Evolutionary conservation across 2,888 invertebrate genomes (phyloP).

Genomic region (Alviniconcha strummeri): DNA sequence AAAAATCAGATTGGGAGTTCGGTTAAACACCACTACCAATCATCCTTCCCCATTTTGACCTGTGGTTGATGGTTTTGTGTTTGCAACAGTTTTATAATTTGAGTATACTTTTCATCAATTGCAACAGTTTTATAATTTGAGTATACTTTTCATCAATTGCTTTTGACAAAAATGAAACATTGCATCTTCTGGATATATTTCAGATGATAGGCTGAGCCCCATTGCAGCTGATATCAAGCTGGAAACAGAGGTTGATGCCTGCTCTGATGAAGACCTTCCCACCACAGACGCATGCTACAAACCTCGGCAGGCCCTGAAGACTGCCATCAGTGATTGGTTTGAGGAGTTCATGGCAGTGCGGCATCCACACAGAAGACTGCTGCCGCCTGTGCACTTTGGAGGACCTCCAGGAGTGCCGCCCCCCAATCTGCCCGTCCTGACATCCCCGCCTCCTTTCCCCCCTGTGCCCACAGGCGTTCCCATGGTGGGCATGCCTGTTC

Average conservation of each 20-base stretch:
- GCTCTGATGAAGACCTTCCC: conserved; percentile 80
- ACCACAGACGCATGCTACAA: conserved; percentile 73
- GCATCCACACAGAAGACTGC: conserved; percentile 45
- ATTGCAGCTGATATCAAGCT: conserved; percentile 93
- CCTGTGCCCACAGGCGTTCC: conserved; percentile 71
- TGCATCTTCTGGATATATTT: not conserved
- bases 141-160: too few species aligned
- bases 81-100: too few species aligned
- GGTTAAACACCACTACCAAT: too few species aligned
- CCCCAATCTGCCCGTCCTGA: not conserved
- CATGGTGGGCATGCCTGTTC: conserved; percentile 21
- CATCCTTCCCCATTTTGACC: too few species aligned
- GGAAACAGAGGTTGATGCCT: conserved; percentile 85
- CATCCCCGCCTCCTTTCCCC: not conserved
- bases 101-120: too few species aligned
- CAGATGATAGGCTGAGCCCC: conserved; percentile 77
- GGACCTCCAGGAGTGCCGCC: conserved; percentile 25
- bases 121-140: too few species aligned
- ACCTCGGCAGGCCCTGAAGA: conserved; percentile 70
- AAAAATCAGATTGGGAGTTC: too few species aligned
- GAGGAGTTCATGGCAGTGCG: conserved; percentile 84
- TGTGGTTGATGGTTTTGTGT: too few species aligned
- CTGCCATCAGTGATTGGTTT: conserved; percentile 93
- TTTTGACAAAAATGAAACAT: too few species aligned
- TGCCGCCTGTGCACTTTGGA: not conserved